Evolutionary conservation across 2,888 invertebrate species (phyloP), one percentile per base, ranked within the genome.

Genomic region (Osedax fenrisi): DNA sequence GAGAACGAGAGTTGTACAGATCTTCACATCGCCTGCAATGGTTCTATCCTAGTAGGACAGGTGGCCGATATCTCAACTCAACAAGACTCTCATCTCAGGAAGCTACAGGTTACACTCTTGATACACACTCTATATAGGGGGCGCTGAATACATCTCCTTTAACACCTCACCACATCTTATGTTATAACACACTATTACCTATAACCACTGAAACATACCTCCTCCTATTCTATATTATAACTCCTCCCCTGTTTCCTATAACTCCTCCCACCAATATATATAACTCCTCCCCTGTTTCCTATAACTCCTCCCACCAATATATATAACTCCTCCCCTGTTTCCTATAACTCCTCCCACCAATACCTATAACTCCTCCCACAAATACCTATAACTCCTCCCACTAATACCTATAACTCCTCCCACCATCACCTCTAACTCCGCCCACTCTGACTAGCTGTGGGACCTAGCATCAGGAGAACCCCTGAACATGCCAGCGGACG

Each of bases 371-470:
- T 13, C 56, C 56, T 61, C 23, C 23, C 5, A 61, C 61, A 61
- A 61, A 22, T 61, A 3, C 61, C 21, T 10, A 2, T 61, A 10
- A 10, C 64, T 25, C n/a, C 22, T 64, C 24, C 22, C 78, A 24
- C 76, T n/a, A n/a, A n/a, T n/a, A 17, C 41, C 10, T 17, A 17
- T 41, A 41, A 17, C 41, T 10, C 5, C 41, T 5, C 41, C 17
- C 5, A 41, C 41, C 41, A 41, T 17, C 10, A 5, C 26, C 82
- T 83, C 5, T 83, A 83, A 77, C 81, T 81, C 78, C 82, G 80
- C 76, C 83, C 83, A 17, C 80, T 80, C 64, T 82, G 81, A 26
- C 83, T 84, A 84, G 85, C 81, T 83, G 66, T 85, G 85, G 85
- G 84, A 85, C 79, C 83, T 83, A 77, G 79, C 77, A 27, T 81